Percentiles rank a stretch among this genome's conserved stretches.
Conservation (phyloP, 1,140 invertebrate genomes). For the Sitobion miscanthi region DNA sequence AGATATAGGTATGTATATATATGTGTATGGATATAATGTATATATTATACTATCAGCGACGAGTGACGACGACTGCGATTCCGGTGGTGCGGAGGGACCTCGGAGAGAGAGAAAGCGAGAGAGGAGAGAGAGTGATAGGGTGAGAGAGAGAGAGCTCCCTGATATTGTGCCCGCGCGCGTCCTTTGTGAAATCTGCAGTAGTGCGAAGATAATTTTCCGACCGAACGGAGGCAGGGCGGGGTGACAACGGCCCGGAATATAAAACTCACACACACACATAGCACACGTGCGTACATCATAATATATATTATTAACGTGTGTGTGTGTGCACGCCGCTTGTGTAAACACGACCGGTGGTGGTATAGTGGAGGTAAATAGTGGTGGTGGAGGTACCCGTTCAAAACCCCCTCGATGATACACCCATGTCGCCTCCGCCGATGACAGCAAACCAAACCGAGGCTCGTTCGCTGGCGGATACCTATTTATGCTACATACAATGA, state of each 20-base stretch:
- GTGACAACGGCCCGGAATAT: slow-evolving; percentile 15
- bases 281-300: neutral
- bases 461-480: neutral
- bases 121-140: neutral
- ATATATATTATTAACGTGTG: neutral
- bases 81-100: neutral
- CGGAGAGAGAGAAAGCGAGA: neutral
- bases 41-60: neutral
- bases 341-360: slow-evolving; percentile 42
- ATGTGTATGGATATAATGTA: neutral
- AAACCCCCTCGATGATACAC: neutral
- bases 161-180: neutral
- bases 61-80: neutral
- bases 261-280: neutral
- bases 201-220: slow-evolving; percentile 51
- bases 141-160: neutral
- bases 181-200: slow-evolving; percentile 29
- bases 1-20: too few relatives aligned
- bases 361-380: neutral
- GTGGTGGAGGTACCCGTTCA: neutral
- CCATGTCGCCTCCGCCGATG: neutral
- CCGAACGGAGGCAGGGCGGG: neutral
- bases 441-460: neutral
- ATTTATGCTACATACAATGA: neutral
- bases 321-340: neutral